These are phyloP conservation scores for Drosophila willistoni DNA, from an alignment of 1,140 invertebrate genomes.

Conservation along the genomic window DNA sequence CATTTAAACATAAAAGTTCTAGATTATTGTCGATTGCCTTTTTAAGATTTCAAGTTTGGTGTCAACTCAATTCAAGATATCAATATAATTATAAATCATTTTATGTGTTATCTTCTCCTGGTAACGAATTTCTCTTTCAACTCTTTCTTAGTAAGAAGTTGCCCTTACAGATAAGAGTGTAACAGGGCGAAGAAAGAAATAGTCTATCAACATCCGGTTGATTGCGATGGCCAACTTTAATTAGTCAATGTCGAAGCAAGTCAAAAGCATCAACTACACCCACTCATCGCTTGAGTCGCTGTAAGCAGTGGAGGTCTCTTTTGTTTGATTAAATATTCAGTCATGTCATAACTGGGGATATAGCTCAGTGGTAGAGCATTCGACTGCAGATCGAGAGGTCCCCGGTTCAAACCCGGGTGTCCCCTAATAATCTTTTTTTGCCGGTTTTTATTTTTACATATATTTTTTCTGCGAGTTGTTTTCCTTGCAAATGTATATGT, in stretches of 20 bases:
- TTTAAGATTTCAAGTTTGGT: neutral
- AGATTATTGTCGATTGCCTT: neutral
- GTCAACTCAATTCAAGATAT: neutral
- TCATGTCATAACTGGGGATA: constrained; percentile 54
- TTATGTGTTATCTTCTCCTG: neutral
- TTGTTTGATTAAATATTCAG: neutral
- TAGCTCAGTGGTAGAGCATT: constrained; percentile 95
- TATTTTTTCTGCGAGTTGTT: neutral
- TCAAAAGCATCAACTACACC: neutral
- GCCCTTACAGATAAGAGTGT: neutral
- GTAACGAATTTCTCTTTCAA: neutral
- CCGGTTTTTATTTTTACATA: neutral
- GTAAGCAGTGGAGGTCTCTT: neutral
- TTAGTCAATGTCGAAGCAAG: neutral
- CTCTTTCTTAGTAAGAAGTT: neutral
- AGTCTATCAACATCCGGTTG: constrained; percentile 4
- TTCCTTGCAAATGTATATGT: too few relatives aligned
- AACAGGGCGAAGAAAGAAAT: neutral
- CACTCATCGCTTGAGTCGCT: neutral
- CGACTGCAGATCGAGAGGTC: constrained; percentile 97
- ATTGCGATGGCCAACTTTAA: neutral
- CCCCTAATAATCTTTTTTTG: constrained; percentile 85
- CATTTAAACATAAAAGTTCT: too few relatives aligned
- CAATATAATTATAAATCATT: neutral
- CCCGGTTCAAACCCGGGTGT: constrained; percentile 97